Evolutionary conservation across 1,140 invertebrate genomes (phyloP).

Genomic region (Ostrea denselamellosa): DNA sequence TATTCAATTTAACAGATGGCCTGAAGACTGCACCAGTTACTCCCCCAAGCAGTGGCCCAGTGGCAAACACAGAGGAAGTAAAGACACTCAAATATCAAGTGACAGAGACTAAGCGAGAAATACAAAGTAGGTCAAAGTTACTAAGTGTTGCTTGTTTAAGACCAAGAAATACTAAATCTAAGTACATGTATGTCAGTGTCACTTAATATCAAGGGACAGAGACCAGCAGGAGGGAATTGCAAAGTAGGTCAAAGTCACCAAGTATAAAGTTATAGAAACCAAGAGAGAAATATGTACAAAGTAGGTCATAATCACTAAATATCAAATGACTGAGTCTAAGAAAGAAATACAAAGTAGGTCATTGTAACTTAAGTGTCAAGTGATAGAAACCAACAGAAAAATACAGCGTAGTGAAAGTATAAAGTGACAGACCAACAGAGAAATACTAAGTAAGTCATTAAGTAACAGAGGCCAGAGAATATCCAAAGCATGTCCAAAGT

Average conservation of each 20-base stretch:
- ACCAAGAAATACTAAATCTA: neutral
- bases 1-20: neutral
- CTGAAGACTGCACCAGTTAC: neutral
- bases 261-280: slow-evolving; percentile 84
- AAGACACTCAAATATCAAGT: slow-evolving; percentile 88
- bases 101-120: slow-evolving; percentile 84
- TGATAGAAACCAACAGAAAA: slow-evolving; percentile 83
- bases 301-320: neutral
- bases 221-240: slow-evolving; percentile 54
- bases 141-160: neutral
- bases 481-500: too few relatives aligned
- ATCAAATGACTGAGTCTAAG: too few relatives aligned
- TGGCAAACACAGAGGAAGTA: slow-evolving; percentile 80
- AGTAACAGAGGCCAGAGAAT: too few relatives aligned
- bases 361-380: slow-evolving; percentile 74
- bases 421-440: slow-evolving; percentile 86
- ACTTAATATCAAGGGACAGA: neutral
- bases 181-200: too few relatives aligned
- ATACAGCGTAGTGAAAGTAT: too few relatives aligned
- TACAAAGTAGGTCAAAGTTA: slow-evolving; percentile 77
- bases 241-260: slow-evolving; percentile 86
- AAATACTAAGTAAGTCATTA: slow-evolving; percentile 81
- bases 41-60: neutral
- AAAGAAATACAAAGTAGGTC: too few relatives aligned
- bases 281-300: slow-evolving; percentile 81